These are phyloP conservation scores for Buphagus erythrorhynchus DNA, from an alignment of 2,797 vertebrate genomes.

Conservation along the genomic window DNA sequence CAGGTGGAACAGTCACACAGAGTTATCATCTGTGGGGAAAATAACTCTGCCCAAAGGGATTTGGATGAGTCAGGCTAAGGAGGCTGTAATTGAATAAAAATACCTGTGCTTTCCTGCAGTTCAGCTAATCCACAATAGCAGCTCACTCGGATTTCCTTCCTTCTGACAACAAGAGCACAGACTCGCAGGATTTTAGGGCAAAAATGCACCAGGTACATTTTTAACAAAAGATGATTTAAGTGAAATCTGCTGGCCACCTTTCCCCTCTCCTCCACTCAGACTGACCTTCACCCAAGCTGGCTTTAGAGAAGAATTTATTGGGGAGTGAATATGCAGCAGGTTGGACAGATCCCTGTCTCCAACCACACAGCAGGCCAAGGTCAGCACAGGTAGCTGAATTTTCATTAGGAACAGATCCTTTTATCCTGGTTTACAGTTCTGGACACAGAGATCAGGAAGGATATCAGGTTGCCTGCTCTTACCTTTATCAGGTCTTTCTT, in stretches of 20 bases:
- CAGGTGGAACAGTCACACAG: not conserved
- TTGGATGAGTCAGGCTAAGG: not conserved
- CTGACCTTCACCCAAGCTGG: not conserved
- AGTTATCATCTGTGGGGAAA: not conserved
- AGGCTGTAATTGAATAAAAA: not conserved
- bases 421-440: not conserved
- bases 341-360: not conserved
- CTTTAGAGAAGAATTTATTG: not conserved
- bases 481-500: not conserved
- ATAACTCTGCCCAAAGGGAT: not conserved
- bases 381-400: not conserved
- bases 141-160: not conserved
- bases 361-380: not conserved
- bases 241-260: not conserved
- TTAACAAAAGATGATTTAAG: not conserved
- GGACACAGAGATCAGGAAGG: not conserved
- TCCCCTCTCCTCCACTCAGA: not conserved
- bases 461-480: not conserved
- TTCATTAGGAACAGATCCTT: not conserved
- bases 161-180: not conserved
- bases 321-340: not conserved
- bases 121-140: not conserved
- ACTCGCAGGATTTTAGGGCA: not conserved
- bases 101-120: not conserved
- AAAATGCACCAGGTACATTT: not conserved